These are phyloP conservation scores for Sander lucioperca DNA, from an alignment of 2,113 vertebrate species.

Conservation along the genomic window DNA sequence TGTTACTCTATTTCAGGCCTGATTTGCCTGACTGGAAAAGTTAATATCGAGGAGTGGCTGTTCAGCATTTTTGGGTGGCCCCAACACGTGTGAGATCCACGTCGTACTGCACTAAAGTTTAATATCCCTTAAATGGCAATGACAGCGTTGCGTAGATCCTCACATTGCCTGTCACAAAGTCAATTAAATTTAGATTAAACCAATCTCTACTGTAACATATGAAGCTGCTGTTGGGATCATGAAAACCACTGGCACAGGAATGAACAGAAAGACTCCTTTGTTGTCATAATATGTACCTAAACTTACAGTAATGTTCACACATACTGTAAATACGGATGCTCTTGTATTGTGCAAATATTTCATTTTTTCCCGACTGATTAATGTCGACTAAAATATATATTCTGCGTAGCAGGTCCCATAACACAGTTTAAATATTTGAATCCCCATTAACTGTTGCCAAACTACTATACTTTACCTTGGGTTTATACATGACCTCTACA, in stretches of 20 bases:
- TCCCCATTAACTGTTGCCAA: neutral
- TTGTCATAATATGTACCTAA: conserved; percentile 19
- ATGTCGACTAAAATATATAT: neutral
- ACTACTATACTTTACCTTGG: neutral
- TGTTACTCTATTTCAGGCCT: conserved; percentile 72
- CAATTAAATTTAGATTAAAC: conserved; percentile 44
- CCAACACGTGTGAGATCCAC: conserved; percentile 59
- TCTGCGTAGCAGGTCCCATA: neutral
- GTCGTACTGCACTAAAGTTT: conserved; percentile 37
- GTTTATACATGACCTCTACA: conserved; percentile 1
- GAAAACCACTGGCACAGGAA: conserved; percentile 29
- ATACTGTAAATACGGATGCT: neutral
- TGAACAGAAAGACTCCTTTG: conserved; percentile 20
- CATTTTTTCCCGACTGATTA: neutral
- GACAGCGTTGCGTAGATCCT: conserved; percentile 53
- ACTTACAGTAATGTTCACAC: neutral
- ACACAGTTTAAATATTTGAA: neutral
- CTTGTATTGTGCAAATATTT: neutral
- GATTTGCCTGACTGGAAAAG: conserved; percentile 81
- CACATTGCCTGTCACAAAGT: conserved; percentile 46
- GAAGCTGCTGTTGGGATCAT: too few relatives aligned
- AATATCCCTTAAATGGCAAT: conserved; percentile 50
- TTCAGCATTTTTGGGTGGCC: conserved; percentile 81
- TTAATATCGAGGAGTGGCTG: conserved; percentile 77
- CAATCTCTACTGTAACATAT: conserved; percentile 17